These are phyloP conservation scores for Aphidius gifuensis DNA, from an alignment of 1,140 invertebrate genomes.

Conservation along the genomic window DNA sequence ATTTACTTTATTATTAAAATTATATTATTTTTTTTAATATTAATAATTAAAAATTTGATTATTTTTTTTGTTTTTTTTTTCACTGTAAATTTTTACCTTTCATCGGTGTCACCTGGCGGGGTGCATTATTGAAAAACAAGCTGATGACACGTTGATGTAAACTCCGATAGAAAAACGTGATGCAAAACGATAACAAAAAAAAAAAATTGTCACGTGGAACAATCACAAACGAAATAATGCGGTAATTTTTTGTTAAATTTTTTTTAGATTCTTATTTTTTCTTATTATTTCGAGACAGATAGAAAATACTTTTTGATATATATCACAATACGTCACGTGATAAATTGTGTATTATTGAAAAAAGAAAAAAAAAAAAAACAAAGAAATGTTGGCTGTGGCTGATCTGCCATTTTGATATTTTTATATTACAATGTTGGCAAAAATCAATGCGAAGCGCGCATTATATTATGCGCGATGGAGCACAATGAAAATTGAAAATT, in stretches of 20 bases:
- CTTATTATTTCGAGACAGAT: no score
- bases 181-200: slow-evolving; percentile 3
- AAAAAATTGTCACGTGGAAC: no score
- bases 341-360: no score
- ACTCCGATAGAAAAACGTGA: background rate
- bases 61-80: background rate
- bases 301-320: no score
- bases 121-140: slow-evolving; percentile 36
- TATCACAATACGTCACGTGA: no score
- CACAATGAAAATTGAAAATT: slow-evolving; percentile 22
- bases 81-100: slow-evolving; percentile 33
- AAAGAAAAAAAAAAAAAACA: no score
- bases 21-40: background rate
- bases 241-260: no score
- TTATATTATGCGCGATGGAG: slow-evolving; percentile 20
- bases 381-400: slow-evolving; percentile 29
- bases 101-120: slow-evolving; percentile 44
- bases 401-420: slow-evolving; percentile 47
- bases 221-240: no score
- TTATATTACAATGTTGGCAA: slow-evolving; percentile 31
- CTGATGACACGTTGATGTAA: background rate
- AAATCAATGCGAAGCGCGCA: slow-evolving; percentile 42
- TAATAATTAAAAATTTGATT: slow-evolving; percentile 23
- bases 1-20: slow-evolving; percentile 11
- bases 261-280: no score